Evolutionary conservation across 2,797 vertebrate genomes (phyloP).

Genomic region (Acropternis orthonyx): DNA sequence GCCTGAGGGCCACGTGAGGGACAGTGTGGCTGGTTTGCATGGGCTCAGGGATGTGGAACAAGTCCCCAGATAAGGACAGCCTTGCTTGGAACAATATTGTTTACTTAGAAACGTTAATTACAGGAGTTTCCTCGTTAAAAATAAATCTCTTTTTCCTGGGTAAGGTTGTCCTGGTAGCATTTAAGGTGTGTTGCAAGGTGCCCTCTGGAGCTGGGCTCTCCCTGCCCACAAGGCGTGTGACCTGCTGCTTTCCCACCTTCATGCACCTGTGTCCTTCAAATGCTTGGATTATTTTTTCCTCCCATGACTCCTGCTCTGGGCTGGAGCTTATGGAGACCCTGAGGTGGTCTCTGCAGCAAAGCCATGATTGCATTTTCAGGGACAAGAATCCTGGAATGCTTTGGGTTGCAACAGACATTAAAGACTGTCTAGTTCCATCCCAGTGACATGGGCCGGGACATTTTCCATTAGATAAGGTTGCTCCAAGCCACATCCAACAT

Average conservation of each 20-base stretch:
- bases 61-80: not conserved
- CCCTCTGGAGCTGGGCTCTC: not conserved
- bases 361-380: not conserved
- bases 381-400: not conserved
- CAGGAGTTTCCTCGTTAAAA: not conserved
- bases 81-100: not conserved
- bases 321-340: not conserved
- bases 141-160: not conserved
- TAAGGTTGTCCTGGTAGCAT: not conserved
- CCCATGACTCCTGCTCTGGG: not conserved
- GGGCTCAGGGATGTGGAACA: accelerated
- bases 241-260: not conserved
- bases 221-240: not conserved
- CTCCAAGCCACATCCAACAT: not conserved
- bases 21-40: not conserved
- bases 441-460: no score
- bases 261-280: accelerated
- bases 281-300: not conserved
- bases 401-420: not conserved
- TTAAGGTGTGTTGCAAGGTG: not conserved
- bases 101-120: not conserved
- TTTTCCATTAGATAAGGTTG: not conserved
- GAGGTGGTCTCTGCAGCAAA: not conserved
- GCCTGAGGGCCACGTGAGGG: accelerated
- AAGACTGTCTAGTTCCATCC: not conserved